Evolutionary conservation across 2,113 vertebrate genomes (phyloP), one percentile per base, ranked within the genome.

Genomic region (Leiothrix lutea): DNA sequence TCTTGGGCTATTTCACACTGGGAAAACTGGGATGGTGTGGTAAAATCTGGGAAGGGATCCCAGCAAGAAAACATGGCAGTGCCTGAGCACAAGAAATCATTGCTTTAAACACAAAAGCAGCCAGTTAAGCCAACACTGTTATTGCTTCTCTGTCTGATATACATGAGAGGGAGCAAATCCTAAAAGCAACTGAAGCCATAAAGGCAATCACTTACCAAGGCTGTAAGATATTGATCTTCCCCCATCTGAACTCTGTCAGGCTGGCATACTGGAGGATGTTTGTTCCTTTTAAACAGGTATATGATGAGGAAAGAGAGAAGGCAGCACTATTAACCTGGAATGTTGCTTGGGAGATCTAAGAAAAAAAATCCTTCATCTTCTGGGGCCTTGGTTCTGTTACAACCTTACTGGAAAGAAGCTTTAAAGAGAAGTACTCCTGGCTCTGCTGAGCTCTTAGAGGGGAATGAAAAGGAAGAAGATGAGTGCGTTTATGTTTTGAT

Each of bases 141-240:
- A 51, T 13, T 92, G 86, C 80, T 89, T 60, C 80, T 78, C 57
- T 64, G 25, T 42, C 66, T 86, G 65, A 80, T 88, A 81, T 51
- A 86, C 57, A 51, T 91, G 83, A 95, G 86, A 94, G 36, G 70
- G 56, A 84, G 83, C 56, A 92, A 95, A 94, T 91, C 67, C 83
- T 94, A 80, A 94, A 81, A 86, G 83, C 72, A 91, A 53, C 89
- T 89, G 77, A 89, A 81, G 73, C 57, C 77, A 67, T 89, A 84
- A 95, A 92, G 77, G 53, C 60, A 94, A 83, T 93, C 80, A 61
- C 28, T 94, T 92, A 74, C 60, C 77, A 78, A 89, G 65, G 88
- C 83, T n/a, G 8, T 94, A 92, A 94, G 91, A 94, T 95, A 94
- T 81, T 95, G 91, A 94, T 96, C 91, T 95, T 95, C 17, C 40